Percentiles rank a stretch among this genome's conserved stretches.
Evolutionary conservation across 2,113 vertebrate species (phyloP).

Genomic region (Paedocypris sp.): DNA sequence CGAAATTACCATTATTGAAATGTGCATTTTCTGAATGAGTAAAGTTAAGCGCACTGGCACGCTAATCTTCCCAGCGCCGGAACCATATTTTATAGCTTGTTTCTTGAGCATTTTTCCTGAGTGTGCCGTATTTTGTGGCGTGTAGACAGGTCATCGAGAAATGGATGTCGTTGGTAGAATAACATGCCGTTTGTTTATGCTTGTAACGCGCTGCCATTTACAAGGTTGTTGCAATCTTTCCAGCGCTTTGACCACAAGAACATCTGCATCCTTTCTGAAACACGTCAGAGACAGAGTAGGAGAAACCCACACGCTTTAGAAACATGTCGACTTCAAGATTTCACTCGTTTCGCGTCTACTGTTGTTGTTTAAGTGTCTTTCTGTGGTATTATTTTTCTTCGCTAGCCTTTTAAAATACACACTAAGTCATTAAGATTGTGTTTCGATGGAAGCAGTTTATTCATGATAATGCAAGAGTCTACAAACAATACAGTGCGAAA

Average conservation of each 20-base stretch:
- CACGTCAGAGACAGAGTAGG: constrained; percentile 30
- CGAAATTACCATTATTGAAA: background rate
- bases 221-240: constrained; percentile 16
- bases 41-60: too few relatives aligned
- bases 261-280: constrained; percentile 43
- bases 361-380: background rate
- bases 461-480: constrained; percentile 23
- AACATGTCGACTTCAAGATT: too few relatives aligned
- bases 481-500: constrained; percentile 7
- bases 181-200: background rate
- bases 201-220: constrained; percentile 10
- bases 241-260: constrained; percentile 31
- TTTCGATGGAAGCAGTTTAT: constrained; percentile 30
- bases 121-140: too few relatives aligned
- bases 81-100: too few relatives aligned
- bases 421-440: constrained; percentile 13
- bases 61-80: too few relatives aligned
- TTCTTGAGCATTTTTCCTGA: too few relatives aligned
- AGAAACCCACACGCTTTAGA: constrained; percentile 22
- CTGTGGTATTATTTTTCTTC: background rate
- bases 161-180: too few relatives aligned
- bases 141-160: background rate
- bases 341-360: too few relatives aligned
- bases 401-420: background rate
- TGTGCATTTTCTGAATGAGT: background rate